Conservation (phyloP, 2,797 vertebrate genomes). For the Diplodus puntazzo region DNA sequence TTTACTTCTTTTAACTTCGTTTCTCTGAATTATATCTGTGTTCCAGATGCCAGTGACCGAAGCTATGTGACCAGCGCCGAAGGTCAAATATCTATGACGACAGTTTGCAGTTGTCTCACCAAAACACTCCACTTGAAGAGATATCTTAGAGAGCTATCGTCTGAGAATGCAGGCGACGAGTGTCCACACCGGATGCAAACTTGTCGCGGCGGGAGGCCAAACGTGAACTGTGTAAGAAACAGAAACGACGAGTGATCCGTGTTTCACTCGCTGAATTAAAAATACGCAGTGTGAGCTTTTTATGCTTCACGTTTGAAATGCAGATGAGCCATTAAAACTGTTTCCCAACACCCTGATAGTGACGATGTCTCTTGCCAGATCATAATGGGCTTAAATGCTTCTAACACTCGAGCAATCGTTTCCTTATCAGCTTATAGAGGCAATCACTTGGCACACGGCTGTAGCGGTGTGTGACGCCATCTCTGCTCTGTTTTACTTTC, state of each 20-base stretch:
- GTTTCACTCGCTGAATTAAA: neutral
- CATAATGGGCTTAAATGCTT: slow-evolving; percentile 10
- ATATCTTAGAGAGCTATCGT: slow-evolving; percentile 49
- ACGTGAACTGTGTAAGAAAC: neutral
- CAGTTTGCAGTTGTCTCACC: slow-evolving; percentile 33
- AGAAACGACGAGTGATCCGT: neutral
- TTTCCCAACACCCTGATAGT: slow-evolving; percentile 6
- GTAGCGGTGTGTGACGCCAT: neutral
- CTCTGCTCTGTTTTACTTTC: neutral
- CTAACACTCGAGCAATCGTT: slow-evolving; percentile 10
- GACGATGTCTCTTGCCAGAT: slow-evolving; percentile 4
- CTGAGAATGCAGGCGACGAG: slow-evolving; percentile 63
- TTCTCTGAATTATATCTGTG: neutral
- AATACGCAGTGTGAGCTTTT: neutral
- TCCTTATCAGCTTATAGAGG: slow-evolving; percentile 24
- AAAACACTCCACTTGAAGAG: slow-evolving; percentile 47
- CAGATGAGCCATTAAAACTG: neutral
- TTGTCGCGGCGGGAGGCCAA: neutral
- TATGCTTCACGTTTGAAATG: neutral
- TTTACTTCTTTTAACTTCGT: neutral
- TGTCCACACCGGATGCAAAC: slow-evolving; percentile 46
- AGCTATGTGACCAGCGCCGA: slow-evolving; percentile 44
- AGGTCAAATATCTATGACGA: slow-evolving; percentile 54
- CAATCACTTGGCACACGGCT: neutral
- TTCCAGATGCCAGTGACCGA: slow-evolving; percentile 1